Evolutionary conservation across 2,888 invertebrate genomes (phyloP).

Genomic region (Syrphus vitripennis): DNA sequence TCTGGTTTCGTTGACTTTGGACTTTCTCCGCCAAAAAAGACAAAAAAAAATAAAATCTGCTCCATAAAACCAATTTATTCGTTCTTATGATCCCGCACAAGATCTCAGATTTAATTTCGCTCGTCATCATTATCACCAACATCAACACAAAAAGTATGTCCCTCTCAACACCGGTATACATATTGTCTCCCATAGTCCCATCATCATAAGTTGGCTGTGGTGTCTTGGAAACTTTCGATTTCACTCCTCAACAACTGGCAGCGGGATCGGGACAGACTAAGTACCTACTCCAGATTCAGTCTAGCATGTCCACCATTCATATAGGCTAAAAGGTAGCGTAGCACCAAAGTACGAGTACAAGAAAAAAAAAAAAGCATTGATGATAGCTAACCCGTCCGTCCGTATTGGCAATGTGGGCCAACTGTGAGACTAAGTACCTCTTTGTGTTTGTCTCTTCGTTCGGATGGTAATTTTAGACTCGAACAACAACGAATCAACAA

Average conservation of each 20-base stretch:
- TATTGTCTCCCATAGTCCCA: background rate
- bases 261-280: constrained; percentile 11
- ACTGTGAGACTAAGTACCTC: constrained; percentile 49
- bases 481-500: background rate
- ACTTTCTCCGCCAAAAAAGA: constrained; percentile 47
- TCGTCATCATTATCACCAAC: constrained; percentile 20
- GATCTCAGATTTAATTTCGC: constrained; percentile 22
- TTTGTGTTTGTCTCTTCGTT: constrained; percentile 37
- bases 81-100: constrained; percentile 37
- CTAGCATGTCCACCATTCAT: constrained; percentile 51
- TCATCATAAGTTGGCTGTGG: constrained; percentile 1
- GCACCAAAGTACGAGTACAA: background rate
- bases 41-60: constrained; percentile 20
- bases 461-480: constrained; percentile 53
- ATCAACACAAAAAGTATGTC: background rate
- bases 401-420: constrained; percentile 62
- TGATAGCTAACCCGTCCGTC: constrained; percentile 30
- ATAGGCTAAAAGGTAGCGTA: background rate
- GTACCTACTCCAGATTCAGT: constrained; percentile 51
- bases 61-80: constrained; percentile 58
- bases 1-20: constrained; percentile 29
- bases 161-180: background rate
- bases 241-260: too few species aligned
- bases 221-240: constrained; percentile 56
- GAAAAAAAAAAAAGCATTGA: constrained; percentile 18